These are phyloP conservation scores for Atractosteus spatula DNA, from an alignment of 2,113 vertebrate species.

Conservation along the genomic window DNA sequence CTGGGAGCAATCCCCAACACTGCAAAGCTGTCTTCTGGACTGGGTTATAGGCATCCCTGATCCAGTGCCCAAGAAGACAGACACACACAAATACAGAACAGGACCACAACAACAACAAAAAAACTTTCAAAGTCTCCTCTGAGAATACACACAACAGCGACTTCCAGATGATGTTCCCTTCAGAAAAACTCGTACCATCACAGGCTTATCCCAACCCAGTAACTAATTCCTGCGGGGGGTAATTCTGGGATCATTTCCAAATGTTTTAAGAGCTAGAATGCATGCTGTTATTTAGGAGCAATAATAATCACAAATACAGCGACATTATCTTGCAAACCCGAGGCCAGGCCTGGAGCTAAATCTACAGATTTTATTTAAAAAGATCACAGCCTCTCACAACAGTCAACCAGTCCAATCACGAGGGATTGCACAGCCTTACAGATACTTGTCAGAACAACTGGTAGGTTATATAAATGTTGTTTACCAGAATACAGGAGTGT, in stretches of 20 bases:
- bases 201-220: no score
- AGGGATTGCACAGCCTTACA: not conserved
- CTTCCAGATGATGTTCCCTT: slow-evolving; percentile 16
- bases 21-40: no score
- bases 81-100: no score
- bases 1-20: no score
- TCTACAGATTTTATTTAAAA: slow-evolving; percentile 12
- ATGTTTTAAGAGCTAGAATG: slow-evolving; percentile 17
- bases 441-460: not conserved
- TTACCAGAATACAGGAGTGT: no score
- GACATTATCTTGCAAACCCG: slow-evolving; percentile 10
- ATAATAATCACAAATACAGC: slow-evolving; percentile 7
- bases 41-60: no score
- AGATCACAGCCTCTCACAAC: slow-evolving; percentile 12
- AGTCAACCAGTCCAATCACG: slow-evolving; percentile 11
- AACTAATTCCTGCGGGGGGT: slow-evolving; percentile 12
- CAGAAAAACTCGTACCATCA: slow-evolving; percentile 3
- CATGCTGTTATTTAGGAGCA: slow-evolving; percentile 9
- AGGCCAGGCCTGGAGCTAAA: slow-evolving; percentile 12
- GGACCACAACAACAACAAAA: no score
- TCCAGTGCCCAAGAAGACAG: no score
- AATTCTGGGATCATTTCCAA: slow-evolving; percentile 22
- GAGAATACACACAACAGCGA: not conserved
- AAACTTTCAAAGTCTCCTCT: not conserved
- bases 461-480: no score